Evolutionary conservation across 2,888 invertebrate genomes (phyloP).

Genomic region (Microctonus brassicae): DNA sequence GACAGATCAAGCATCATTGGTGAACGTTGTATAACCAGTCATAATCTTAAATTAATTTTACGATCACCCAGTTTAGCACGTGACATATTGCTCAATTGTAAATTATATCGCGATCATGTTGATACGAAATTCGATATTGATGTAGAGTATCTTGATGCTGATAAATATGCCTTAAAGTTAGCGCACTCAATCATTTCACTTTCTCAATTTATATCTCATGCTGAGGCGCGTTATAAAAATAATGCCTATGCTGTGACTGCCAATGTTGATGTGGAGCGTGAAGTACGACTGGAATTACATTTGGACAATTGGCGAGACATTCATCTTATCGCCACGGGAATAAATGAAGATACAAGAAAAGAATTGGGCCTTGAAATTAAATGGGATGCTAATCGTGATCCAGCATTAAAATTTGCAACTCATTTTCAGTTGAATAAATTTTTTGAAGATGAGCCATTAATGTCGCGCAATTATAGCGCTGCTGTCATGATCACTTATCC

Average conservation of each 20-base stretch:
- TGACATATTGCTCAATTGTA: constrained; percentile 77
- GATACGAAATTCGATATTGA: constrained; percentile 79
- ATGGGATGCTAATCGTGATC: constrained; percentile 90
- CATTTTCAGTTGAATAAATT: constrained; percentile 75
- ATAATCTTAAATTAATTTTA: constrained; percentile 78
- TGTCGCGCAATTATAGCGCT: constrained; percentile 76
- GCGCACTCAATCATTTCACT: constrained; percentile 75
- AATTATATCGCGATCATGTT: constrained; percentile 78
- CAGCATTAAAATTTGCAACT: constrained; percentile 78
- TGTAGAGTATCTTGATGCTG: constrained; percentile 76
- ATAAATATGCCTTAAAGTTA: constrained; percentile 77
- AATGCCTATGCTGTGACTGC: constrained; percentile 79
- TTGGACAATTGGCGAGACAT: constrained; percentile 85
- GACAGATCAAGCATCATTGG: constrained; percentile 74
- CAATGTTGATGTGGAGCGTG: constrained; percentile 76
- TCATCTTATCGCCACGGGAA: constrained; percentile 77
- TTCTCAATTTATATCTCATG: constrained; percentile 76
- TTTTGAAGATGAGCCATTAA: constrained; percentile 22
- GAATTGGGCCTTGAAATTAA: constrained; percentile 81
- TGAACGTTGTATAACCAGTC: constrained; percentile 71
- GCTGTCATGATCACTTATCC: constrained; percentile 81
- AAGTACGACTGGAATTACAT: constrained; percentile 80
- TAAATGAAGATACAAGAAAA: constrained; percentile 75
- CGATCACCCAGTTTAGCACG: constrained; percentile 80
- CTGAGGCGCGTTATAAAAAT: constrained; percentile 77